A percentile compares a stretch with the other conserved stretches of the same genome.
phyloP scores from a whole-genome alignment of 92 coral and sea anemone species.

The Epizoanthus ramosus region DNA sequence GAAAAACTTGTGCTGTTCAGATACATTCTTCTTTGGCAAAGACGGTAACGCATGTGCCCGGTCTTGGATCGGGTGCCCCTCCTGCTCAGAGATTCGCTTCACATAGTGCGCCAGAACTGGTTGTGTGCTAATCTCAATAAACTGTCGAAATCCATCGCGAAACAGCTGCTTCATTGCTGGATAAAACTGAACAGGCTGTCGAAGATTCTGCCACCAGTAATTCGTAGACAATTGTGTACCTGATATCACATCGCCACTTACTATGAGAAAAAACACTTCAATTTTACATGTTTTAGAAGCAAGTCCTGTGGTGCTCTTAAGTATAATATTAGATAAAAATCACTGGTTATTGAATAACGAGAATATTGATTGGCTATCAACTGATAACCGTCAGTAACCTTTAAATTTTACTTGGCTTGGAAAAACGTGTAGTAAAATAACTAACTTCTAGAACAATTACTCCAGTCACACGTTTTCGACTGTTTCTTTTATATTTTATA shows the following conservation, averaged over 20 bases:
- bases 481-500: too few relatives aligned
- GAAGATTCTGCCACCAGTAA: constrained; percentile 73
- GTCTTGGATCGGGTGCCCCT: constrained; percentile 12
- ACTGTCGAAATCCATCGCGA: constrained; percentile 42
- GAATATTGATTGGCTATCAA: too few relatives aligned
- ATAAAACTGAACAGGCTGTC: constrained; percentile 57
- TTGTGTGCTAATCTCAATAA: constrained; percentile 65
- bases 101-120: constrained; percentile 70
- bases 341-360: too few relatives aligned
- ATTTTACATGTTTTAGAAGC: too few relatives aligned
- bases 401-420: too few relatives aligned
- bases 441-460: too few relatives aligned
- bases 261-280: too few relatives aligned
- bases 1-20: constrained; percentile 58
- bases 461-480: too few relatives aligned
- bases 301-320: too few relatives aligned
- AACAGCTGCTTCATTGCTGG: constrained; percentile 49
- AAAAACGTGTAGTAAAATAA: too few relatives aligned
- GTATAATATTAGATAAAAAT: too few relatives aligned
- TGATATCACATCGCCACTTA: constrained; percentile 46
- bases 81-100: constrained; percentile 50
- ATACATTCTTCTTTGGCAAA: constrained; percentile 50
- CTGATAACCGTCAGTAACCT: too few relatives aligned
- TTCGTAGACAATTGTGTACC: constrained; percentile 37
- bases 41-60: constrained; percentile 46